Conservation (phyloP, 2,888 invertebrate species). For the Caenorhabditis sp. region DNA sequence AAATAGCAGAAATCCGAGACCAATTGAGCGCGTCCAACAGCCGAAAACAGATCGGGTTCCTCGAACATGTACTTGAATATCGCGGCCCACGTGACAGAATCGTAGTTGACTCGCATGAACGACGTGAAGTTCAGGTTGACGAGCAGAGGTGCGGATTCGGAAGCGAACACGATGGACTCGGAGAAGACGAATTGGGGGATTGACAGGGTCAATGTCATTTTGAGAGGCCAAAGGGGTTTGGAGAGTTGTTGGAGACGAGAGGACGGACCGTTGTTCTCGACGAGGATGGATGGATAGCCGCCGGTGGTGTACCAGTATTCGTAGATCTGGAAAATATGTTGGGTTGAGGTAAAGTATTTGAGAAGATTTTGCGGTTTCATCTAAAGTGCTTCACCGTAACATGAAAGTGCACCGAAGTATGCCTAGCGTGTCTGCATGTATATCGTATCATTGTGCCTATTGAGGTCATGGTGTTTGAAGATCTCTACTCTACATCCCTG, state of each 20-base stretch:
- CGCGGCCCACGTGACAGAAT: constrained; percentile 69
- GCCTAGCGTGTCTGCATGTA: no score
- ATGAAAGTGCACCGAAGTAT: no score
- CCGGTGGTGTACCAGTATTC: constrained; percentile 71
- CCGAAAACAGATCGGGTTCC: constrained; percentile 67
- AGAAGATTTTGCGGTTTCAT: constrained; percentile 7
- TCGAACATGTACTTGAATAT: constrained; percentile 72
- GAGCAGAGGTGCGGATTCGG: constrained; percentile 64
- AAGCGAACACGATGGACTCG: constrained; percentile 62
- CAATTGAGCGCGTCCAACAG: constrained; percentile 77
- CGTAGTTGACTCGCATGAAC: constrained; percentile 74
- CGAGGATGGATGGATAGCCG: constrained; percentile 70
- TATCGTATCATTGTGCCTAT: no score
- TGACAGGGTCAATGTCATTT: constrained; percentile 59
- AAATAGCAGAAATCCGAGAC: constrained; percentile 82
- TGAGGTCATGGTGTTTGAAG: no score
- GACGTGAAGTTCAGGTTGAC: constrained; percentile 74
- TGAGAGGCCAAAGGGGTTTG: constrained; percentile 65
- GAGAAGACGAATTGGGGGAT: constrained; percentile 69
- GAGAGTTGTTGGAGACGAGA: constrained; percentile 64
- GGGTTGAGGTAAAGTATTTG: no score
- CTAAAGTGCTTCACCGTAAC: no score
- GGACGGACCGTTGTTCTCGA: constrained; percentile 64
- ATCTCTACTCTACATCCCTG: no score
- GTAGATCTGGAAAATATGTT: constrained; percentile 62